Evolutionary conservation across 2,888 invertebrate genomes (phyloP).

Genomic region (Drosophila robusta): DNA sequence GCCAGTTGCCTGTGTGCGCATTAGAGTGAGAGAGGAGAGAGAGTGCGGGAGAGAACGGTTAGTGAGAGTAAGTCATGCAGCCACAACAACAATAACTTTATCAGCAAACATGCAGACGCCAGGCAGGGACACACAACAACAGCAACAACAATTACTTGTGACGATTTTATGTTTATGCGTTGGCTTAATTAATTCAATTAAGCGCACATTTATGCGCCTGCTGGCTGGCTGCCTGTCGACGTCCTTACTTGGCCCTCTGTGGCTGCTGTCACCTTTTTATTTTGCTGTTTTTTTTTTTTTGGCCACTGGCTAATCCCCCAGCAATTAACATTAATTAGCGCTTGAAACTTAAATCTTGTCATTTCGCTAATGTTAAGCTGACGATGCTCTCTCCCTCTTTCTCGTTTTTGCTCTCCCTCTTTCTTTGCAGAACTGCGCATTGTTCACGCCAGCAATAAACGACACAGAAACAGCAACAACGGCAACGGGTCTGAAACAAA

Average conservation of each 20-base stretch:
- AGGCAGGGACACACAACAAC: constrained; percentile 43
- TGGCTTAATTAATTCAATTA: constrained; percentile 77
- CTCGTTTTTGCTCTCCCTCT: constrained; percentile 6
- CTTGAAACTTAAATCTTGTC: constrained; percentile 73
- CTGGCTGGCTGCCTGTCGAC: constrained; percentile 15
- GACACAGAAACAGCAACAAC: constrained; percentile 46
- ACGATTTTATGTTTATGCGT: constrained; percentile 77
- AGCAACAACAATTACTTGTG: constrained; percentile 63
- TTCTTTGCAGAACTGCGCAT: constrained; percentile 60
- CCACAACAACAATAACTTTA: constrained; percentile 43
- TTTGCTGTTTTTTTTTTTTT: constrained; percentile 16
- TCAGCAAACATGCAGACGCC: constrained; percentile 60
- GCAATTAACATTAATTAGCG: constrained; percentile 74
- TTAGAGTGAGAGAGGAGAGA: background rate
- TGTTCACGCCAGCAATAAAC: constrained; percentile 59
- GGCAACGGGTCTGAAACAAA: constrained; percentile 34
- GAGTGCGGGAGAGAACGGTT: background rate
- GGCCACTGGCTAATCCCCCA: constrained; percentile 55
- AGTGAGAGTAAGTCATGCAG: constrained; percentile 45
- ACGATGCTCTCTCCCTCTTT: constrained; percentile 18
- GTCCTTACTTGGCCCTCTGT: constrained; percentile 24
- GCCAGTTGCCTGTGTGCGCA: constrained; percentile 27
- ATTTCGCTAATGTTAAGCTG: constrained; percentile 53
- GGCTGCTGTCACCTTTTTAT: constrained; percentile 51
- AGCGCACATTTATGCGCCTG: constrained; percentile 71